Evolutionary conservation across 2,797 vertebrate genomes (phyloP).

Genomic region (Gallinago solitaria): DNA sequence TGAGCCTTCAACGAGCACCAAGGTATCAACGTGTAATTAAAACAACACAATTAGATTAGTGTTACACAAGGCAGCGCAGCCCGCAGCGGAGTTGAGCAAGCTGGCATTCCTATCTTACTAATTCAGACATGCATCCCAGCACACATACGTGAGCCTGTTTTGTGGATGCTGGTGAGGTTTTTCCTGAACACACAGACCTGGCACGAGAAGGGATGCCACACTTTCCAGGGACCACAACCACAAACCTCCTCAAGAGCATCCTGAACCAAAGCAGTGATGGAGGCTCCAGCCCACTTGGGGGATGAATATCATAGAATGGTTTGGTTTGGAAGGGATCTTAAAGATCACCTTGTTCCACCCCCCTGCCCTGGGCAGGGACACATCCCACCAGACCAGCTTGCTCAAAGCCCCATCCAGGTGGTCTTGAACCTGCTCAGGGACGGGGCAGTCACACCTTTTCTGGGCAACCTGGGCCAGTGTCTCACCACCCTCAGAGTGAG

Average conservation of each 20-base stretch:
- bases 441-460: neutral
- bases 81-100: neutral
- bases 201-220: rapidly evolving
- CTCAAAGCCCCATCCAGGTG: neutral
- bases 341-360: neutral
- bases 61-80: neutral
- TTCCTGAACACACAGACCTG: no score
- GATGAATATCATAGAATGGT: neutral
- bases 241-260: neutral
- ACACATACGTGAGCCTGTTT: rapidly evolving
- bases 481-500: neutral
- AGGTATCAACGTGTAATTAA: slow-evolving; percentile 63
- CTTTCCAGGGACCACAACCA: neutral
- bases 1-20: slow-evolving; percentile 6
- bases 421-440: neutral
- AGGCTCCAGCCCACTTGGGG: neutral
- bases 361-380: neutral
- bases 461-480: neutral
- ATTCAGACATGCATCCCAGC: neutral
- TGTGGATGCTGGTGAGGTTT: neutral
- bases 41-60: slow-evolving; percentile 47
- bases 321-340: neutral
- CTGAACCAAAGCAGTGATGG: neutral
- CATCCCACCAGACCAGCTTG: neutral
- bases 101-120: neutral